Base-by-base conservation (phyloP, 2,888 invertebrate species). In the Neocrepidodera transversa region DNA sequence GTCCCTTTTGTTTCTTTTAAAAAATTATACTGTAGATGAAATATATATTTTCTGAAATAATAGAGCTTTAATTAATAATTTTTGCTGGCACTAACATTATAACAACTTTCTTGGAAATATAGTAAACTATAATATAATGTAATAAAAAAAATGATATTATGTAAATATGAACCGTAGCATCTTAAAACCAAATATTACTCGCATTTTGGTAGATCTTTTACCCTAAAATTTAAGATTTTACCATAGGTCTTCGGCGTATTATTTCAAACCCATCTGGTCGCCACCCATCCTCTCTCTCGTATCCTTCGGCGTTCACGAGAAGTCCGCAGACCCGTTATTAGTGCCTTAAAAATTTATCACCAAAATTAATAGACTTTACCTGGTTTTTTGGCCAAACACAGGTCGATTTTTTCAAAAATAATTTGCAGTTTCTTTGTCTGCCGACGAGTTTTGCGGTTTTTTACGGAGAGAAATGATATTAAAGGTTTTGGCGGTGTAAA, bases 311-410 rank as follows among this genome's bases (percentile, higher is more conserved):
- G 20, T 49, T 49, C 35, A 35, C 49, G 49, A 49, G 35, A 35
- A 49, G 20, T 23, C 13, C n/a, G n/a, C 20, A 49, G 35, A 49
- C 32, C 32, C 32, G n/a, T 49, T 35, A 49, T 49, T 49, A 35
- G 13, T 17, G 6, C 35, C 3, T 35, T 49, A 35, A n/a, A 49
- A 49, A 35, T 49, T 49, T 49, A 49, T 49, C 49, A 49, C 49
- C 49, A 49, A 20, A 49, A 49, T 49, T 49, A 49, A 49, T 49
- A 49, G 35, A 23, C 35, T 49, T 49, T 49, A 23, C 3, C 49
- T 23, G 35, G 35, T 49, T 49, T 49, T 49, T 36, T 6, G 20
- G 11, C 14, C 13, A 23, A 43, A 23, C 40, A 11, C n/a, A 5
- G 10, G 18, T 18, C 11, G 35, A 20, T n/a, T 10, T 32, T 49